Percentiles rank a stretch among this genome's conserved stretches.
Evolutionary conservation across 2,113 vertebrate species (phyloP).

Genomic region (Silurus glanis): DNA sequence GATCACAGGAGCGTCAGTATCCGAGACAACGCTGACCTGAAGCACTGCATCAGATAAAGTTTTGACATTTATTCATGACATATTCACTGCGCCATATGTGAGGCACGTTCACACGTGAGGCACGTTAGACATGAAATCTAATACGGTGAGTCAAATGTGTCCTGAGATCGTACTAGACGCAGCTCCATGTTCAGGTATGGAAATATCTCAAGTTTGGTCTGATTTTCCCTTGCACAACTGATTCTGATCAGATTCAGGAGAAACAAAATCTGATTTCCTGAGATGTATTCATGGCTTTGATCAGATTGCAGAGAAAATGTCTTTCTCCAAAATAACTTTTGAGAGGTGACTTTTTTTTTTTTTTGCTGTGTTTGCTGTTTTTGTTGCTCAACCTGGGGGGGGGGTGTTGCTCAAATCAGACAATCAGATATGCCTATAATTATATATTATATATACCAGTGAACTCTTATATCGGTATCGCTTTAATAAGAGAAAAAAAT

Average conservation of each 20-base stretch:
- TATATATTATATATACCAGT: background rate
- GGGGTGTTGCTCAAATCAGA: no score
- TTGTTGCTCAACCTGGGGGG: no score
- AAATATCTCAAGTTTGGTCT: no score
- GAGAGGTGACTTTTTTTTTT: no score
- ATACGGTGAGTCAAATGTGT: background rate
- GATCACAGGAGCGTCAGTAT: background rate
- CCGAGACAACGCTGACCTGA: no score
- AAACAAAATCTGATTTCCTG: background rate
- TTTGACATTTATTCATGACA: background rate
- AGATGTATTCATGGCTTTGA: background rate
- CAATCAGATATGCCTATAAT: no score
- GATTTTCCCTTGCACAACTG: no score
- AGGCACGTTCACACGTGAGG: background rate
- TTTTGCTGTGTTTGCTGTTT: no score
- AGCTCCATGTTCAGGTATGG: no score
- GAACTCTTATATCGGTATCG: background rate
- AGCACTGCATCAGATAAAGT: background rate
- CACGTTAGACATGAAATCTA: background rate
- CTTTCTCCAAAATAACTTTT: background rate
- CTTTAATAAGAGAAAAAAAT: background rate
- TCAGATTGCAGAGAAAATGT: background rate
- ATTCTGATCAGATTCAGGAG: background rate
- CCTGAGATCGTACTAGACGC: background rate
- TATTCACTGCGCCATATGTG: no score